Conservation (phyloP, 92 coral and sea anemone species). For the Epizoanthus rinbou region DNA sequence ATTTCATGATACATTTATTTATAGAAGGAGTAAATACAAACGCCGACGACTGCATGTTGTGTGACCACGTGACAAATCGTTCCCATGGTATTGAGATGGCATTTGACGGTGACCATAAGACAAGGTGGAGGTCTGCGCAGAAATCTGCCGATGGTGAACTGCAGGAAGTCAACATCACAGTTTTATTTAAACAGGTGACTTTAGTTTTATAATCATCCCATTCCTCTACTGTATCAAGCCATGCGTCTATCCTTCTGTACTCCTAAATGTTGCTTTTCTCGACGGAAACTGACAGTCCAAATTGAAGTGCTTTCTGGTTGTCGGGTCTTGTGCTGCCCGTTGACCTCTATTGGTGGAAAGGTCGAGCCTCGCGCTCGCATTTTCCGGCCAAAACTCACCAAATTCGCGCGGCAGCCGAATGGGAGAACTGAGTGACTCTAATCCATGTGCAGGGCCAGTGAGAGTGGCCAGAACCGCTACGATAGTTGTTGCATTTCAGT, state of each 20-base stretch:
- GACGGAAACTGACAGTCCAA: too few relatives aligned
- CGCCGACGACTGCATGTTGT: neutral
- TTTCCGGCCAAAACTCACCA: too few relatives aligned
- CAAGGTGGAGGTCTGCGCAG: slow-evolving; percentile 30
- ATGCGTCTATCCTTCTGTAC: neutral
- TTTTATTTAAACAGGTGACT: slow-evolving; percentile 28
- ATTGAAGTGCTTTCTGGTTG: too few relatives aligned
- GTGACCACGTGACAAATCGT: neutral
- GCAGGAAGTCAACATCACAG: slow-evolving; percentile 22
- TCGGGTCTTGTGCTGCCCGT: too few relatives aligned
- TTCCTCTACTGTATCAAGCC: neutral
- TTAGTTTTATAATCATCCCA: neutral
- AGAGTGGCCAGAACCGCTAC: too few relatives aligned
- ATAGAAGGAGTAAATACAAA: neutral
- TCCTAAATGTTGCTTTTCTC: too few relatives aligned
- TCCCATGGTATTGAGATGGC: slow-evolving; percentile 5
- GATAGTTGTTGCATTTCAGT: too few relatives aligned
- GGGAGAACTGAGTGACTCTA: too few relatives aligned
- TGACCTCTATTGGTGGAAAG: too few relatives aligned
- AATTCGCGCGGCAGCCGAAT: too few relatives aligned
- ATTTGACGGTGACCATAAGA: slow-evolving; percentile 29
- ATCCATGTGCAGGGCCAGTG: too few relatives aligned
- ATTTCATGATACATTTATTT: neutral
- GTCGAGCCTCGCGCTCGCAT: too few relatives aligned
- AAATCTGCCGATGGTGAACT: slow-evolving; percentile 15